A percentile compares a stretch with the other conserved stretches of the same genome.
phyloP scores from a whole-genome alignment of 2,888 invertebrate species.

The Gortyna flavago region DNA sequence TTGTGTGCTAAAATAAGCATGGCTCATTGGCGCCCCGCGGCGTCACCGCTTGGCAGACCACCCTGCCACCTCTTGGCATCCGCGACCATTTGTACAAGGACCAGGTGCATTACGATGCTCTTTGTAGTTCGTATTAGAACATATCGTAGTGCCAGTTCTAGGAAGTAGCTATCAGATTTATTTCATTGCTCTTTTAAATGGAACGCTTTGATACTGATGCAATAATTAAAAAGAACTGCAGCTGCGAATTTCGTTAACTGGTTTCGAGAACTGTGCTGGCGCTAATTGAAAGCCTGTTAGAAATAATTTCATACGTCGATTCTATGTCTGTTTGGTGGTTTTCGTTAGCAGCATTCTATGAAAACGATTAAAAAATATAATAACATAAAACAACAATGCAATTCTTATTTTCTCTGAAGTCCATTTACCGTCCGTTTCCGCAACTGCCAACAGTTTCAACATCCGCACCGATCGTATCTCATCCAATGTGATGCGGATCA shows the following conservation, averaged over 20 bases:
- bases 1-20: constrained; percentile 70
- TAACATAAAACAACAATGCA: not conserved
- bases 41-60: constrained; percentile 78
- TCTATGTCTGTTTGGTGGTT: not conserved
- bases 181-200: constrained; percentile 32
- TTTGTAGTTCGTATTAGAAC: constrained; percentile 49
- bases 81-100: constrained; percentile 58
- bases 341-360: constrained; percentile 4
- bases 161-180: constrained; percentile 46
- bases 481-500: constrained; percentile 40
- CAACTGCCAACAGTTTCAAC: constrained; percentile 38
- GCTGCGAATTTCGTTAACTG: constrained; percentile 50
- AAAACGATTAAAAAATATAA: not conserved
- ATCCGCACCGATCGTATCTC: constrained; percentile 49
- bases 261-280: constrained; percentile 49
- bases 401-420: constrained; percentile 13
- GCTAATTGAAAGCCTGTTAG: constrained; percentile 44
- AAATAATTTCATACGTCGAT: constrained; percentile 19
- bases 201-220: constrained; percentile 44
- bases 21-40: constrained; percentile 70
- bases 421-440: constrained; percentile 40
- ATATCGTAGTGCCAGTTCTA: constrained; percentile 53
- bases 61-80: constrained; percentile 73
- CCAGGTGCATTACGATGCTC: constrained; percentile 68
- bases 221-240: constrained; percentile 55